Conservation (phyloP, 2,888 invertebrate species). For the Pterobdella sp. region DNA sequence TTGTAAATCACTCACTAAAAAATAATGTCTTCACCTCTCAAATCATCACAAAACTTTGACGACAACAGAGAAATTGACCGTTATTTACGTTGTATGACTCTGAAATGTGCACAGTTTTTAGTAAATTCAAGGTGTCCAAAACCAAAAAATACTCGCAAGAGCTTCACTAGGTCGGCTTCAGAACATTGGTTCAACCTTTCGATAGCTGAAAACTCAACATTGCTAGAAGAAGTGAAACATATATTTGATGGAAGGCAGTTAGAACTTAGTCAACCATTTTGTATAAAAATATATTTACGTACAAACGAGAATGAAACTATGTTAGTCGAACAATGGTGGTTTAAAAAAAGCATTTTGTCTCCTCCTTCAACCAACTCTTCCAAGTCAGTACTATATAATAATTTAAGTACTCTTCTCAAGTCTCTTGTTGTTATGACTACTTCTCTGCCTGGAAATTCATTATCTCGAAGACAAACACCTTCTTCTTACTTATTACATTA, state of each 20-base stretch:
- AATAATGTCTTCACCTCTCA: neutral
- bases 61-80: conserved; percentile 10
- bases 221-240: conserved; percentile 18
- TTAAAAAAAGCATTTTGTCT: neutral
- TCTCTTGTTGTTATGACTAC: conserved; percentile 22
- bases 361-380: conserved; percentile 17
- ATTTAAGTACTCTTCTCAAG: conserved; percentile 21
- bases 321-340: conserved; percentile 26
- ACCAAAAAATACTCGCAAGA: conserved; percentile 2
- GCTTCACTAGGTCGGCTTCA: conserved; percentile 3
- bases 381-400: conserved; percentile 18
- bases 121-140: conserved; percentile 14
- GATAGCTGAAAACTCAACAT: conserved; percentile 13
- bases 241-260: conserved; percentile 9
- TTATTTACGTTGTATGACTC: neutral
- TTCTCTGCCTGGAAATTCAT: conserved; percentile 17
- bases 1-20: neutral
- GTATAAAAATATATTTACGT: conserved; percentile 24
- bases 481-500: conserved; percentile 12
- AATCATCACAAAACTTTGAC: neutral
- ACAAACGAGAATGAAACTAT: conserved; percentile 22
- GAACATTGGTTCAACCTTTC: conserved; percentile 27
- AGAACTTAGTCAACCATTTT: conserved; percentile 21
- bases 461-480: conserved; percentile 15
- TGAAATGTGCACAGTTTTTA: conserved; percentile 23